Percentiles rank a stretch among this genome's conserved stretches.
Evolutionary conservation across 2,888 invertebrate genomes (phyloP).

Genomic region (Mactromeris polynyma): DNA sequence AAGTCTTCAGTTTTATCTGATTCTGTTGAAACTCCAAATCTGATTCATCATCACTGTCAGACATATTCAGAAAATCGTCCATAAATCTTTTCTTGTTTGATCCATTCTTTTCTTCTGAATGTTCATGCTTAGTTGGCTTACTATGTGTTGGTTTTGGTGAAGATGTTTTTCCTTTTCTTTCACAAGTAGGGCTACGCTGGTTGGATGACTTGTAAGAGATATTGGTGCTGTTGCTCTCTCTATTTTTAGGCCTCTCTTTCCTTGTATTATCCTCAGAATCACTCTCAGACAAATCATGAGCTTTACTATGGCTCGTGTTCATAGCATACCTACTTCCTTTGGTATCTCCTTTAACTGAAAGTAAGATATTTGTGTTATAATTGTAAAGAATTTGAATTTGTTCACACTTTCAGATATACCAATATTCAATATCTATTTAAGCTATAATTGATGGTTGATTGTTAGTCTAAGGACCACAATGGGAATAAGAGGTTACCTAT

Average conservation of each 20-base stretch:
- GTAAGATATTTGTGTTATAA: background rate
- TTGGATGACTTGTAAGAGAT: background rate
- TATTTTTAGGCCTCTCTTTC: background rate
- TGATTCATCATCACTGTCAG: conserved; percentile 53
- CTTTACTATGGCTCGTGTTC: conserved; percentile 49
- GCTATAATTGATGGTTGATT: background rate
- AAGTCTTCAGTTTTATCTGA: conserved; percentile 2
- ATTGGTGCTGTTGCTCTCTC: background rate
- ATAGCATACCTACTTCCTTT: background rate
- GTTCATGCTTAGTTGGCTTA: background rate
- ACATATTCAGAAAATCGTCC: conserved; percentile 60
- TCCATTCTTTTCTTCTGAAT: conserved; percentile 7
- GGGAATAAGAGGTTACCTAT: too few relatives aligned
- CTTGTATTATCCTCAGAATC: conserved; percentile 65
- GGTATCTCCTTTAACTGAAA: background rate
- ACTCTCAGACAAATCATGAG: conserved; percentile 77
- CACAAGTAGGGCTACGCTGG: background rate
- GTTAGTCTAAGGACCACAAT: too few relatives aligned
- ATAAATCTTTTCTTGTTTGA: conserved; percentile 52
- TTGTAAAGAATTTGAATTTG: too few relatives aligned
- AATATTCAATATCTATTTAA: background rate
- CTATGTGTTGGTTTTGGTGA: background rate
- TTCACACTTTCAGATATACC: too few relatives aligned
- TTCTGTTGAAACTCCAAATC: conserved; percentile 40
- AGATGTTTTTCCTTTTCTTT: background rate